phyloP scores from a whole-genome alignment of 2,797 vertebrate genomes.

The Synanceia verrucosa region DNA sequence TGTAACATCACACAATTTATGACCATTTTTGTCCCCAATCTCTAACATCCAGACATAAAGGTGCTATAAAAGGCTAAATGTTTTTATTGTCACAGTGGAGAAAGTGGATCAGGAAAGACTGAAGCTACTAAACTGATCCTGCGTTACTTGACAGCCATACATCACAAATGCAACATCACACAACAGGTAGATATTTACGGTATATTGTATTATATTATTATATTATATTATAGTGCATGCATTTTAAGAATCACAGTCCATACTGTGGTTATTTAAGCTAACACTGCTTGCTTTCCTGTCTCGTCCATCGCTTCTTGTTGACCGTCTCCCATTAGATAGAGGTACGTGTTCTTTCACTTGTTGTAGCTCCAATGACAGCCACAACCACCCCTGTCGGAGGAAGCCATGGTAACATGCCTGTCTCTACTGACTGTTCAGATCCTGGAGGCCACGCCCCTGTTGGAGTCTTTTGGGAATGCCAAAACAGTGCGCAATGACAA shows the following conservation, averaged over 20 bases:
- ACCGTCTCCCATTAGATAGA: constrained; percentile 66
- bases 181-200: constrained; percentile 78
- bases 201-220: too few species aligned
- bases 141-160: constrained; percentile 93
- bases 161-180: constrained; percentile 88
- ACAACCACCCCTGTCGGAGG: neutral
- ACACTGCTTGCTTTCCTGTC: neutral
- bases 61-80: neutral
- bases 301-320: neutral
- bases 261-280: neutral
- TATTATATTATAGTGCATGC: constrained; percentile 31
- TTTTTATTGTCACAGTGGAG: constrained; percentile 83
- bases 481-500: constrained; percentile 98
- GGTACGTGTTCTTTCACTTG: constrained; percentile 48
- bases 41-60: neutral
- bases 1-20: neutral
- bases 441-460: constrained; percentile 92
- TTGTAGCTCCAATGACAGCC: neutral
- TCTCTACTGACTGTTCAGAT: constrained; percentile 81
- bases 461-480: constrained; percentile 98
- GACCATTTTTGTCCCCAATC: too few species aligned
- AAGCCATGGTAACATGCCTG: constrained; percentile 20
- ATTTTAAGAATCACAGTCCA: constrained; percentile 1
- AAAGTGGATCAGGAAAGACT: constrained; percentile 96
- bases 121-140: constrained; percentile 96